Percentiles rank a stretch among this genome's conserved stretches.
Evolutionary conservation across 1,140 invertebrate genomes (phyloP).

Genomic region (Eciton burchellii): DNA sequence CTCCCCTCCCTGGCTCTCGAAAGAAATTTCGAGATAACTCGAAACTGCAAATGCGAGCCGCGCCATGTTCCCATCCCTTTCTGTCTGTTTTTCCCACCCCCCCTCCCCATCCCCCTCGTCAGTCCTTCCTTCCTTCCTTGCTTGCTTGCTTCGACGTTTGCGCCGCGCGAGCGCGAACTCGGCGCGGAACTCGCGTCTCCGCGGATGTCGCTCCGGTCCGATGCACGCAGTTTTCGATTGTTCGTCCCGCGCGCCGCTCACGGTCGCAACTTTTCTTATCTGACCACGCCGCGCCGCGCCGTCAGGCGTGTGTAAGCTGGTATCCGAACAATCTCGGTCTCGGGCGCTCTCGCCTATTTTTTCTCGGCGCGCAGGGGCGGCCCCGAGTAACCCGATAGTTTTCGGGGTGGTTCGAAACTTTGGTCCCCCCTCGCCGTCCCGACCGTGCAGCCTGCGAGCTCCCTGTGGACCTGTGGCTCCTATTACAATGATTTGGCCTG

Average conservation of each 20-base stretch:
- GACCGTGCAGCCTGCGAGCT: not conserved
- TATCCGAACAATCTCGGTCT: conserved; percentile 65
- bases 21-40: conserved; percentile 34
- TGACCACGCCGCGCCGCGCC: conserved; percentile 6
- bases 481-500: conserved; percentile 67
- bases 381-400: conserved; percentile 68
- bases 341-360: conserved; percentile 65
- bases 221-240: conserved; percentile 51
- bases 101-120: not conserved
- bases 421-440: not conserved
- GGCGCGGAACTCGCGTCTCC: not conserved
- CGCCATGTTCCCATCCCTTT: not conserved
- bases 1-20: not conserved
- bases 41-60: conserved; percentile 21
- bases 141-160: too few relatives aligned
- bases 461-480: conserved; percentile 44
- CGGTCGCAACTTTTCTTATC: conserved; percentile 41
- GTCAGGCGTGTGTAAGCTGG: conserved; percentile 16
- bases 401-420: conserved; percentile 31
- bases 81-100: not conserved
- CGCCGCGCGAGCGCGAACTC: too few relatives aligned
- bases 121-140: too few relatives aligned
- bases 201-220: not conserved
- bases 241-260: conserved; percentile 11
- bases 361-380: conserved; percentile 11